Conservation (phyloP, 2,113 vertebrate species). For the Pelusios castaneus region DNA sequence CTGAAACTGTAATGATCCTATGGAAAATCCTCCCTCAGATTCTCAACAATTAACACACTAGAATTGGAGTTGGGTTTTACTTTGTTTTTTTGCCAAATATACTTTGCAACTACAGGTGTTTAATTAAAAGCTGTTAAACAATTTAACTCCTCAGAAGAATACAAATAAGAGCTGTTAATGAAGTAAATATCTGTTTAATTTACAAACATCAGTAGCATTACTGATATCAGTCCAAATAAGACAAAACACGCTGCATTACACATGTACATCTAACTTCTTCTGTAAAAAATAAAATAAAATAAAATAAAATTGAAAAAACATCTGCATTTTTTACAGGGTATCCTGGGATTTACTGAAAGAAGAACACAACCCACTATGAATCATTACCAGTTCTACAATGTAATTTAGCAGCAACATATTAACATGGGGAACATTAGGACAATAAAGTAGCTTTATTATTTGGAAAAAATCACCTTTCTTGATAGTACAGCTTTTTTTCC, state of each 20-base stretch:
- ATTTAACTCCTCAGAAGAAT: slow-evolving; percentile 70
- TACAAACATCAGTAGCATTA: slow-evolving; percentile 96
- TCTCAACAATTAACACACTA: slow-evolving; percentile 46
- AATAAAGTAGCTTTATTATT: slow-evolving; percentile 94
- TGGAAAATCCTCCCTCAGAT: neutral
- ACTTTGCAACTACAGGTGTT: slow-evolving; percentile 30
- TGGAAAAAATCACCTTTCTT: slow-evolving; percentile 92
- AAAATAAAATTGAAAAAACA: slow-evolving; percentile 74
- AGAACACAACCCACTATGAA: slow-evolving; percentile 87
- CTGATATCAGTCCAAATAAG: slow-evolving; percentile 94
- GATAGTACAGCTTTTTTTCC: slow-evolving; percentile 85
- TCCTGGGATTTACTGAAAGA: slow-evolving; percentile 84
- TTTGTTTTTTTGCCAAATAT: slow-evolving; percentile 6
- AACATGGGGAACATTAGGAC: slow-evolving; percentile 88
- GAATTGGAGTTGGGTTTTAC: slow-evolving; percentile 16
- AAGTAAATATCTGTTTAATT: slow-evolving; percentile 99
- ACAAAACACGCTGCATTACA: slow-evolving; percentile 92
- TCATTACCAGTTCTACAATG: slow-evolving; percentile 92
- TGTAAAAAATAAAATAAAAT: slow-evolving; percentile 76
- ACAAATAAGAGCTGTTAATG: slow-evolving; percentile 79
- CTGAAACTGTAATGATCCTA: neutral
- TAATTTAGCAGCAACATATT: slow-evolving; percentile 99
- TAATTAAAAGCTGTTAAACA: slow-evolving; percentile 35
- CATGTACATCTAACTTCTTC: slow-evolving; percentile 86
- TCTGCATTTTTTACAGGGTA: slow-evolving; percentile 82